phyloP scores from a whole-genome alignment of 2,113 vertebrate genomes.

The Recurvirostra avosetta region DNA sequence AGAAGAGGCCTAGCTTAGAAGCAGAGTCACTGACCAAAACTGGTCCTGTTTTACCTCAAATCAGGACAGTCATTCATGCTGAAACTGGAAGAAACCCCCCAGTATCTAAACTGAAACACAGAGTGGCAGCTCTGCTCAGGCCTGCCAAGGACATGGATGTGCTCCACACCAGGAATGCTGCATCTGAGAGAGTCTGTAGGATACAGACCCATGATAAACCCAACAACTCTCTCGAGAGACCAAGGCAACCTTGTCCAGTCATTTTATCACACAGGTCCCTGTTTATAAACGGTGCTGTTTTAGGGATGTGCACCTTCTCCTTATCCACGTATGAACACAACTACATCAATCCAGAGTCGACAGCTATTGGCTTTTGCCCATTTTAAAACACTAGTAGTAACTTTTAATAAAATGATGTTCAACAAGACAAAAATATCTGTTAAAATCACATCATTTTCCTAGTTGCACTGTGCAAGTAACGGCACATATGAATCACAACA shows the following conservation, averaged over 20 bases:
- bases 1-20: too few species aligned
- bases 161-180: not conserved
- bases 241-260: not conserved
- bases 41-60: too few species aligned
- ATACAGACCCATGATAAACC: fast-evolving
- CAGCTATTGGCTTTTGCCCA: not conserved
- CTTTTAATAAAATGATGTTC: slow-evolving; percentile 6
- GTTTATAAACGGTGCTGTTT: not conserved
- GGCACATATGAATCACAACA: not conserved
- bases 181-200: too few species aligned
- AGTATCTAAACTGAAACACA: fast-evolving
- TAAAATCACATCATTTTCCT: not conserved
- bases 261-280: not conserved
- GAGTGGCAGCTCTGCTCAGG: not conserved
- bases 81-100: not conserved
- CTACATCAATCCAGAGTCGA: not conserved
- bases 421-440: not conserved
- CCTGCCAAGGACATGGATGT: not conserved
- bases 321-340: fast-evolving
- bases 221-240: not conserved
- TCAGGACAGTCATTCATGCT: fast-evolving
- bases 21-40: too few species aligned
- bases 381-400: not conserved
- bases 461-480: not conserved
- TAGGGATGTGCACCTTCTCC: not conserved